Conservation (phyloP, 1,140 invertebrate species). For the Cotesia chilonis region DNA sequence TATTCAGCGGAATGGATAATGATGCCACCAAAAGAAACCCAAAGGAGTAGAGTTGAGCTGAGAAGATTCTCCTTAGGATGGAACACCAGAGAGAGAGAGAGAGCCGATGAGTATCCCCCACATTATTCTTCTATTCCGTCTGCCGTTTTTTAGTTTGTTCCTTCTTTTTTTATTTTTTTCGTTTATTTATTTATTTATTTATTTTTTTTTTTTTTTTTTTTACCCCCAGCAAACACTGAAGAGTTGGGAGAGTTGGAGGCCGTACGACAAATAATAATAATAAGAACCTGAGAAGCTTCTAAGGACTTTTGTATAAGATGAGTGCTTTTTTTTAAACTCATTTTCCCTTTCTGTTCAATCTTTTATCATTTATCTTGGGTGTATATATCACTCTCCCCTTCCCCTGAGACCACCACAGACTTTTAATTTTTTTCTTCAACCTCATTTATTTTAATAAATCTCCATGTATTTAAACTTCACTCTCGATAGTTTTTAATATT, state of each 20-base stretch:
- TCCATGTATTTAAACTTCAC: too few species aligned
- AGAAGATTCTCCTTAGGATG: neutral
- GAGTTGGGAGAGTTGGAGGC: neutral
- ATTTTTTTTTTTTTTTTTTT: too few species aligned
- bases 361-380: neutral
- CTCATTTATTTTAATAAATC: too few species aligned
- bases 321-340: neutral
- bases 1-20: slow-evolving; percentile 17
- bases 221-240: neutral
- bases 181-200: too few species aligned
- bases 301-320: neutral
- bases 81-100: neutral
- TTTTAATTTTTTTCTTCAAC: neutral
- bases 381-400: neutral
- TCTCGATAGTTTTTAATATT: too few species aligned
- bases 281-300: neutral
- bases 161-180: too few species aligned
- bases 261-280: neutral
- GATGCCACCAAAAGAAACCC: slow-evolving; percentile 18
- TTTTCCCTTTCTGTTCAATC: slow-evolving; percentile 5
- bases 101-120: neutral
- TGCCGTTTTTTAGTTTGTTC: neutral
- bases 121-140: slow-evolving; percentile 8
- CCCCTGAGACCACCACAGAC: neutral
- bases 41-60: too few species aligned